Percentiles rank a stretch among this genome's conserved stretches.
Conservation (phyloP, 2,113 vertebrate genomes). For the Oreochromis tanganicae region DNA sequence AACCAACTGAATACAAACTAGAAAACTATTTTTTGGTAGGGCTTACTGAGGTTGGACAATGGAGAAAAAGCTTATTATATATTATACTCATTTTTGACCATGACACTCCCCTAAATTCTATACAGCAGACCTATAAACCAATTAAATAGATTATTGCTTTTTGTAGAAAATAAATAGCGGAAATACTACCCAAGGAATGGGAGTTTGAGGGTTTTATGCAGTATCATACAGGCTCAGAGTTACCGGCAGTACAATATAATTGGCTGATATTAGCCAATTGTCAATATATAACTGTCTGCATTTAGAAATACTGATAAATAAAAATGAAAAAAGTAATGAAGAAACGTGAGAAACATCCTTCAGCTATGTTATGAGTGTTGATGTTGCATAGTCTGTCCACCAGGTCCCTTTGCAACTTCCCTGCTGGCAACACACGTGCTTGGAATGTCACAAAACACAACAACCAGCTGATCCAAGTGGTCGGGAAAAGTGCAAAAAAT, state of each 20-base stretch:
- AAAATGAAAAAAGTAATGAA: neutral
- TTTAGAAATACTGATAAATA: neutral
- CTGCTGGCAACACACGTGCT: rapidly evolving
- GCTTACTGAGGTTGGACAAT: rapidly evolving
- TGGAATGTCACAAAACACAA: neutral
- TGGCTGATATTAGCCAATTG: neutral
- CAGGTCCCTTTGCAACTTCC: neutral
- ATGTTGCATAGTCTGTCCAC: neutral
- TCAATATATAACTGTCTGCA: neutral
- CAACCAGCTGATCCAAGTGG: neutral
- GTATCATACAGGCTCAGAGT: rapidly evolving
- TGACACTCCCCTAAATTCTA: neutral
- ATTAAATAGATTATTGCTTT: neutral
- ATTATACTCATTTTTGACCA: neutral
- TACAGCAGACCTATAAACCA: rapidly evolving
- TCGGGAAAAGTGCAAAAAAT: too few relatives aligned
- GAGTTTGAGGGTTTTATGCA: neutral
- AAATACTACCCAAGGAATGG: neutral
- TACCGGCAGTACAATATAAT: neutral
- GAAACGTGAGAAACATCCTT: neutral
- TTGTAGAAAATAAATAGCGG: neutral
- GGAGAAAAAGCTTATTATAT: neutral
- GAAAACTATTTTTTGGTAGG: neutral
- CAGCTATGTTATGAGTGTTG: neutral
- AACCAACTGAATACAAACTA: neutral